A percentile compares a stretch with the other conserved stretches of the same genome.
phyloP scores from a whole-genome alignment of 2,113 vertebrate species.

The Cyphomyrus discorhynchus region DNA sequence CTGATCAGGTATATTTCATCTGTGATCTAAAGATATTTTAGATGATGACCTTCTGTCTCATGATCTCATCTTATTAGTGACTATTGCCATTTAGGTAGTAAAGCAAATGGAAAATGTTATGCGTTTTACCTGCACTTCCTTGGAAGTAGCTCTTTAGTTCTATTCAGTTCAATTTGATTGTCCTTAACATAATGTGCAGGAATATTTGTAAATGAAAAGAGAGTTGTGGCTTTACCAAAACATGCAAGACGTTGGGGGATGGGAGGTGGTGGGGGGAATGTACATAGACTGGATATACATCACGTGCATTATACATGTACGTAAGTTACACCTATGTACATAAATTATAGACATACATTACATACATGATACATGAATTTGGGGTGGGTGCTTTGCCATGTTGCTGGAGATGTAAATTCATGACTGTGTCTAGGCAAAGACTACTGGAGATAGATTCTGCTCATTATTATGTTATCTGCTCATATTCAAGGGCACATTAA shows the following conservation, averaged over 20 bases:
- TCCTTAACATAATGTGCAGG: too few relatives aligned
- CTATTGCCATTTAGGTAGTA: not conserved
- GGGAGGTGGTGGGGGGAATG: too few relatives aligned
- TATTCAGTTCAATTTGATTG: too few relatives aligned
- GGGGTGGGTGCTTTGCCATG: not conserved
- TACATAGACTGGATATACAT: too few relatives aligned
- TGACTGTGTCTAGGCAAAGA: not conserved
- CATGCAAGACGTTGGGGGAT: too few relatives aligned
- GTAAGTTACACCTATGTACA: too few relatives aligned
- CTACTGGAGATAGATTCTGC: not conserved
- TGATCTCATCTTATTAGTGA: not conserved
- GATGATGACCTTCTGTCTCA: not conserved
- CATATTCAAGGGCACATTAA: not conserved
- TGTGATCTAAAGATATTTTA: not conserved
- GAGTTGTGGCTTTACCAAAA: too few relatives aligned
- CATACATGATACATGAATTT: not conserved
- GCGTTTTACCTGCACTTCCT: not conserved
- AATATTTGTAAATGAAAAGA: too few relatives aligned
- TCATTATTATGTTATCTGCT: not conserved
- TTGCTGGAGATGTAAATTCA: not conserved
- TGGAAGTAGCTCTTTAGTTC: not conserved
- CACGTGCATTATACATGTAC: too few relatives aligned
- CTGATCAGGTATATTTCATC: not conserved
- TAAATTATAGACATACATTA: too few relatives aligned
- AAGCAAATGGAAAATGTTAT: not conserved